Evolutionary conservation across 2,888 invertebrate species (phyloP).

Genomic region (Athalia cordata): DNA sequence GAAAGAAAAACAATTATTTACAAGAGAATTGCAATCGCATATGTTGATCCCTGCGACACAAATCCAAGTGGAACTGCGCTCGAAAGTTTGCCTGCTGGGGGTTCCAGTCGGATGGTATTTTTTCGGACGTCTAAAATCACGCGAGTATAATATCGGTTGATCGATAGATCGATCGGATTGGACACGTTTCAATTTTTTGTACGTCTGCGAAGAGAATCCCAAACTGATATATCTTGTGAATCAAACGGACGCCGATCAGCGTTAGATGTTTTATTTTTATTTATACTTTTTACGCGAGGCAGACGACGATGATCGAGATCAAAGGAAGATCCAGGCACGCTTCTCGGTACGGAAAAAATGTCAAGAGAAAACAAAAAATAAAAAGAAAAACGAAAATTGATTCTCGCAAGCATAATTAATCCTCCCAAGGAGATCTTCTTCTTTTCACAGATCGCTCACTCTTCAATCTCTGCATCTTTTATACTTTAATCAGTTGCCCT

Average conservation of each 20-base stretch:
- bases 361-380: neutral
- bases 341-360: neutral
- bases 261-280: conserved; percentile 20
- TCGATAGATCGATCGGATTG: conserved; percentile 53
- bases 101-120: neutral
- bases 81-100: neutral
- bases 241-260: conserved; percentile 26
- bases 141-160: neutral
- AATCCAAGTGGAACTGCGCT: neutral
- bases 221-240: neutral
- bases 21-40: too few species aligned
- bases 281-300: neutral
- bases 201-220: conserved; percentile 48
- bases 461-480: neutral
- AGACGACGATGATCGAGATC: neutral
- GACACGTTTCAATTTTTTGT: conserved; percentile 58
- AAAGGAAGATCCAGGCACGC: neutral
- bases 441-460: too few species aligned
- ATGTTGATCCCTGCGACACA: too few species aligned
- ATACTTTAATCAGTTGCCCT: neutral
- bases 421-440: neutral
- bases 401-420: conserved; percentile 4
- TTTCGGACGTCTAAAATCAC: conserved; percentile 10
- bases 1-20: too few species aligned
- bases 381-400: neutral